Percentiles rank a stretch among this genome's conserved stretches.
Evolutionary conservation across 1,140 invertebrate species (phyloP).

Genomic region (Teleogryllus occipitalis): DNA sequence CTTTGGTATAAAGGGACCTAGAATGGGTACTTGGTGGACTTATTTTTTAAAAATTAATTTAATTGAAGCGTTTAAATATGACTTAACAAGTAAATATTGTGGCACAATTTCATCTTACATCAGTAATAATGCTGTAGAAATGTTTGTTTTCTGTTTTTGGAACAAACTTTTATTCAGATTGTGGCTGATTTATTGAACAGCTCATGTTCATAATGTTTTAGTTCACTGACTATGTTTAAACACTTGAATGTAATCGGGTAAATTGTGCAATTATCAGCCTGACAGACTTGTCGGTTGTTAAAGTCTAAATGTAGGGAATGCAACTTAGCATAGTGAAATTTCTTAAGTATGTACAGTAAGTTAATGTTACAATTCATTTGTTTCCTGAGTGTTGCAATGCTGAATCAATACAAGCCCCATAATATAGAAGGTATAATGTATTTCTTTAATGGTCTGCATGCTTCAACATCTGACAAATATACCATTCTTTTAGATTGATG

Average conservation of each 20-base stretch:
- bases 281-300: neutral
- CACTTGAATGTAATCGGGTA: constrained; percentile 19
- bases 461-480: too few relatives aligned
- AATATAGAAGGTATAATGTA: neutral
- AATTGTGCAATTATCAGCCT: constrained; percentile 18
- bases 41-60: too few relatives aligned
- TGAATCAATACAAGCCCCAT: neutral
- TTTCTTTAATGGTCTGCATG: neutral
- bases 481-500: too few relatives aligned
- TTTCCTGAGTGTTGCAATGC: constrained; percentile 1
- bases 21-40: too few relatives aligned
- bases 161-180: neutral
- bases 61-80: too few relatives aligned
- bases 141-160: neutral
- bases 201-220: neutral
- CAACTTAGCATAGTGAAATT: constrained; percentile 6
- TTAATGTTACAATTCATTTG: neutral
- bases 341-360: constrained; percentile 1
- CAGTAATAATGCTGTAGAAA: neutral
- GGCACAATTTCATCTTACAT: neutral
- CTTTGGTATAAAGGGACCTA: too few relatives aligned
- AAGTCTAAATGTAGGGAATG: constrained; percentile 2
- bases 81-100: neutral
- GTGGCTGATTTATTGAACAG: too few relatives aligned
- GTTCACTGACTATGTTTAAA: neutral